These are phyloP conservation scores for Parotocinclus haroldoi DNA, from an alignment of 2,797 vertebrate genomes.

Conservation along the genomic window DNA sequence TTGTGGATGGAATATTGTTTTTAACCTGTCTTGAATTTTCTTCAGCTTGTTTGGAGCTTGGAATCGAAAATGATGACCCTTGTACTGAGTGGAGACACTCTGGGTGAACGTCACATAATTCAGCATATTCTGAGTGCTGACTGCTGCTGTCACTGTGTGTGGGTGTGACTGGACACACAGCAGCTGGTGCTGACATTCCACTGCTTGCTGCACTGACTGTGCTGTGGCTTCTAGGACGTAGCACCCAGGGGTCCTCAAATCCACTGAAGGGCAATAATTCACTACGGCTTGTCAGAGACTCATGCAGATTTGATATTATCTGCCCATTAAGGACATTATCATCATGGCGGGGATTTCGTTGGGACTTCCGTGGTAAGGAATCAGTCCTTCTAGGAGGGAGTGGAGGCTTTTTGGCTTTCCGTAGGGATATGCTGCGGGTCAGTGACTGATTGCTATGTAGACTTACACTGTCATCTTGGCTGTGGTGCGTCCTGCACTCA, in stretches of 20 bases:
- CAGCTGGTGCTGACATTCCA: slow-evolving; percentile 72
- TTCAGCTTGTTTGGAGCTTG: slow-evolving; percentile 40
- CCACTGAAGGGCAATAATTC: slow-evolving; percentile 66
- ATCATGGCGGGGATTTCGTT: slow-evolving; percentile 60
- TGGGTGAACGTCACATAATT: slow-evolving; percentile 70
- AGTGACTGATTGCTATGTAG: slow-evolving; percentile 68
- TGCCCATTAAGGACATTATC: slow-evolving; percentile 73
- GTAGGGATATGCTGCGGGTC: slow-evolving; percentile 81
- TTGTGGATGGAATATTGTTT: slow-evolving; percentile 41
- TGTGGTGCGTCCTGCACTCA: slow-evolving; percentile 62
- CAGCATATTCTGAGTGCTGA: slow-evolving; percentile 66
- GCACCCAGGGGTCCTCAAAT: slow-evolving; percentile 85
- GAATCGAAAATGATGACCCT: slow-evolving; percentile 47
- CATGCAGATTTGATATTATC: slow-evolving; percentile 75
- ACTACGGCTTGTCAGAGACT: slow-evolving; percentile 65
- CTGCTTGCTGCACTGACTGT: slow-evolving; percentile 73
- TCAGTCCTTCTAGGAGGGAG: slow-evolving; percentile 83
- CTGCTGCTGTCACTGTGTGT: slow-evolving; percentile 78
- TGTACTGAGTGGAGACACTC: slow-evolving; percentile 56
- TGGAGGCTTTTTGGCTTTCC: slow-evolving; percentile 87
- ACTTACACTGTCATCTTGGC: slow-evolving; percentile 53
- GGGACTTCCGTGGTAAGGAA: slow-evolving; percentile 78
- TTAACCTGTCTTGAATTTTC: slow-evolving; percentile 44
- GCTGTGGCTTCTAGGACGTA: slow-evolving; percentile 73
- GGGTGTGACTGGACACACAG: slow-evolving; percentile 64